Conservation (phyloP, 2,888 invertebrate genomes). For the Aphidius colemani region DNA sequence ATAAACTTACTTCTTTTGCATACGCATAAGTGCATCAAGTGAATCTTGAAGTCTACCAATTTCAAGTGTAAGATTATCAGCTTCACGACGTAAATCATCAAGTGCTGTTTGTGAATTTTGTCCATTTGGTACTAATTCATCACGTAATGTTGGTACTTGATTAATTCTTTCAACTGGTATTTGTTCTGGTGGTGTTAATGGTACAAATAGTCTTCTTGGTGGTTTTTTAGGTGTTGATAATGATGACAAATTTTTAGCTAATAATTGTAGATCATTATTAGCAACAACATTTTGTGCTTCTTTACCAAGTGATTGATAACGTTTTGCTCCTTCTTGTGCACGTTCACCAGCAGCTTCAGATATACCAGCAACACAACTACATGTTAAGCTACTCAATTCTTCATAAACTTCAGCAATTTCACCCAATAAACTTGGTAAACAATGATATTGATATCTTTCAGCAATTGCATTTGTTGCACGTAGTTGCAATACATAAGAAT, state of each 20-base stretch:
- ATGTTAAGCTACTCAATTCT: slow-evolving; percentile 72
- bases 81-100: slow-evolving; percentile 82
- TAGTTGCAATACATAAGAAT: slow-evolving; percentile 90
- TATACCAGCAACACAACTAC: slow-evolving; percentile 67
- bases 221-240: slow-evolving; percentile 44
- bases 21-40: slow-evolving; percentile 79
- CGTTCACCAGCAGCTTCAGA: slow-evolving; percentile 88
- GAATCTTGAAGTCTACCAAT: slow-evolving; percentile 85
- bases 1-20: slow-evolving; percentile 72
- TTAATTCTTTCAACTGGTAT: slow-evolving; percentile 48
- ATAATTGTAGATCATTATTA: slow-evolving; percentile 74
- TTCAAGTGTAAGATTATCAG: slow-evolving; percentile 64
- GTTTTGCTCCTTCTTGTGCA: slow-evolving; percentile 81
- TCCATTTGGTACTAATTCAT: slow-evolving; percentile 81
- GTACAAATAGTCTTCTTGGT: slow-evolving; percentile 68
- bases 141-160: slow-evolving; percentile 72
- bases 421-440: slow-evolving; percentile 83
- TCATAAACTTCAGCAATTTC: slow-evolving; percentile 92
- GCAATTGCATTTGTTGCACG: slow-evolving; percentile 92
- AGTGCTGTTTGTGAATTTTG: slow-evolving; percentile 76
- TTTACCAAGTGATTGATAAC: slow-evolving; percentile 80
- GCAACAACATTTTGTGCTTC: slow-evolving; percentile 79
- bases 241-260: slow-evolving; percentile 67
- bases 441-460: slow-evolving; percentile 84
- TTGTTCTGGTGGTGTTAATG: slow-evolving; percentile 68